Evolutionary conservation across 1,140 invertebrate species (phyloP).

Genomic region (Aporrectodea caliginosa): DNA sequence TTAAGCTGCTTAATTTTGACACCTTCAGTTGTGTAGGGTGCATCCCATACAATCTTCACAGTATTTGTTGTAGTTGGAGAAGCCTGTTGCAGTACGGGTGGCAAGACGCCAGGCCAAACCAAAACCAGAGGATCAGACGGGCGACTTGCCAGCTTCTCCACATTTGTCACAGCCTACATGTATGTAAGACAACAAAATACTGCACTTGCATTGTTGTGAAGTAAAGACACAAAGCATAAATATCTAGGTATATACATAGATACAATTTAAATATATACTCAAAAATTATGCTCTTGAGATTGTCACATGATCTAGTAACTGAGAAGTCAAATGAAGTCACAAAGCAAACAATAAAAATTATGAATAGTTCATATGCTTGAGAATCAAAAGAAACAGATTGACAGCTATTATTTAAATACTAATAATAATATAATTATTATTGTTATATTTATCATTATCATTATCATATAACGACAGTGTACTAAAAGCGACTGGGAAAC

Average conservation of each 20-base stretch:
- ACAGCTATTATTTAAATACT: neutral
- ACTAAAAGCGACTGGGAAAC: too few relatives aligned
- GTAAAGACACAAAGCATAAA: too few relatives aligned
- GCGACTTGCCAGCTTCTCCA: conserved; percentile 50
- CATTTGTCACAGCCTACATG: conserved; percentile 48
- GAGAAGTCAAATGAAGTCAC: neutral
- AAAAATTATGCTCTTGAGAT: neutral
- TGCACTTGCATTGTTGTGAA: too few relatives aligned
- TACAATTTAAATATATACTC: neutral
- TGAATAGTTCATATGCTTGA: conserved; percentile 43
- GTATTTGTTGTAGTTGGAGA: conserved; percentile 48
- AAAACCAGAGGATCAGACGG: conserved; percentile 51
- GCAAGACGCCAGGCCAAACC: conserved; percentile 50
- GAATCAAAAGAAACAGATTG: neutral
- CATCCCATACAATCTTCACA: conserved; percentile 50
- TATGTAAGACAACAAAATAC: neutral
- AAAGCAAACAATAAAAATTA: too few relatives aligned
- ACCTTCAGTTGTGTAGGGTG: conserved; percentile 49
- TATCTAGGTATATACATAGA: neutral
- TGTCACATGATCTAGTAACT: neutral
- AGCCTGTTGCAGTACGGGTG: conserved; percentile 43
- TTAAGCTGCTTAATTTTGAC: conserved; percentile 54
- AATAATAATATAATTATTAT: neutral
- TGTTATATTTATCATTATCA: neutral
- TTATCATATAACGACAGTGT: too few relatives aligned